phyloP scores from a whole-genome alignment of 2,797 vertebrate genomes.

The Schizothorax lantsangensis region DNA sequence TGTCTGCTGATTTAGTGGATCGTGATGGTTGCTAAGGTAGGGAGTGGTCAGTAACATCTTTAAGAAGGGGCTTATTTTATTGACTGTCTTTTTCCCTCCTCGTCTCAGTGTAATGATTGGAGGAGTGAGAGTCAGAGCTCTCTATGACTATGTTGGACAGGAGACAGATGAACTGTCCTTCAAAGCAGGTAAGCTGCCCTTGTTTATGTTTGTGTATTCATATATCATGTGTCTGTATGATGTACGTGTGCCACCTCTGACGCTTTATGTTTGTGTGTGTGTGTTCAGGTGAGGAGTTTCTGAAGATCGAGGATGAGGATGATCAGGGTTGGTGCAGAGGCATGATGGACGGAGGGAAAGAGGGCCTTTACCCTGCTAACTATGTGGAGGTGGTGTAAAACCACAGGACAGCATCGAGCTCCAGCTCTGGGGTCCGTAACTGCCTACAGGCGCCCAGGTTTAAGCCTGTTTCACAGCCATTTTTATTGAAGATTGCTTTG shows the following conservation, averaged over 20 bases:
- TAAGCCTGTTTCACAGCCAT: constrained; percentile 17
- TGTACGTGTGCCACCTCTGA: not conserved
- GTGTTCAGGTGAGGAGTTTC: constrained; percentile 79
- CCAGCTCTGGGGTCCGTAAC: constrained; percentile 2
- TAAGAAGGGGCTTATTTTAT: not conserved
- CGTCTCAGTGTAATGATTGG: constrained; percentile 75
- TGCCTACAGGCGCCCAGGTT: not conserved
- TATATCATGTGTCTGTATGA: not conserved
- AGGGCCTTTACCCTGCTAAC: constrained; percentile 83
- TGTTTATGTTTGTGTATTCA: constrained; percentile 23
- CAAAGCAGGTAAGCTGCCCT: constrained; percentile 76
- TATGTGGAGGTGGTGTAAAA: constrained; percentile 79
- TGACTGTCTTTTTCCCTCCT: not conserved
- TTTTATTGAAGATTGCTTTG: constrained; percentile 19
- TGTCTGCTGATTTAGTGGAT: not conserved
- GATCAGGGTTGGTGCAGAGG: constrained; percentile 85
- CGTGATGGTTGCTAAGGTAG: not conserved
- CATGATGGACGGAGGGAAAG: constrained; percentile 78
- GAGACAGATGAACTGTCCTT: constrained; percentile 83
- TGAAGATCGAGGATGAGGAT: constrained; percentile 83
- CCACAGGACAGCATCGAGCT: not conserved
- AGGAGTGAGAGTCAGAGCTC: constrained; percentile 79
- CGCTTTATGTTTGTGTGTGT: not conserved
- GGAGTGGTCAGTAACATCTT: not conserved
- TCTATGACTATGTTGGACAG: constrained; percentile 82